Percentiles rank a stretch among this genome's conserved stretches.
These are phyloP conservation scores for Cairina moschata DNA, from an alignment of 2,113 vertebrate genomes.

Conservation along the genomic window DNA sequence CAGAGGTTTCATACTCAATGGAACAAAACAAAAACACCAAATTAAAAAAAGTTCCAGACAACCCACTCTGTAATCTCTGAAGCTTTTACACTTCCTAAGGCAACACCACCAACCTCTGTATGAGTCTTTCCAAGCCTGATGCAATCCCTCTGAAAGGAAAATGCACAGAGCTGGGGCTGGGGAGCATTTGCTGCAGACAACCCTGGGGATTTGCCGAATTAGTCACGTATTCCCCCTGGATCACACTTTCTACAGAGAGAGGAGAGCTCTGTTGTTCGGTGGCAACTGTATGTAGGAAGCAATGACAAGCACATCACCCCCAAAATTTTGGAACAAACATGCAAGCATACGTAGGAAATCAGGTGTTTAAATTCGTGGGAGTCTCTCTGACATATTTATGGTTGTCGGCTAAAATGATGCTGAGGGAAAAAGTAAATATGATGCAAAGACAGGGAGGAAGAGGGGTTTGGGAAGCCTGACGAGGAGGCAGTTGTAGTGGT, in stretches of 20 bases:
- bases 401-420: neutral
- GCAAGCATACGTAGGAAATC: neutral
- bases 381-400: neutral
- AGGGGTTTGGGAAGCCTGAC: neutral
- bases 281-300: neutral
- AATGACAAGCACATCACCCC: neutral
- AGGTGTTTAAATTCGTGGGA: neutral
- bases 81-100: neutral
- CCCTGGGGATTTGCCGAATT: neutral
- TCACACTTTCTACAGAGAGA: fast-evolving
- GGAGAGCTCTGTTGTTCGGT: neutral
- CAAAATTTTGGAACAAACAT: neutral
- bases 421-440: neutral
- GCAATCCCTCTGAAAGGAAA: slow-evolving; percentile 13
- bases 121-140: neutral
- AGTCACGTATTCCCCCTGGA: neutral
- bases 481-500: neutral
- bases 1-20: neutral
- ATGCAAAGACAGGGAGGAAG: neutral
- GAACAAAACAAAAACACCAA: neutral
- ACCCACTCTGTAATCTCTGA: neutral
- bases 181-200: neutral
- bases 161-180: fast-evolving
- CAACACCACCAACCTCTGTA: neutral
- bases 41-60: neutral